phyloP scores from a whole-genome alignment of 2,113 vertebrate genomes.

The Vulpes vulpes region DNA sequence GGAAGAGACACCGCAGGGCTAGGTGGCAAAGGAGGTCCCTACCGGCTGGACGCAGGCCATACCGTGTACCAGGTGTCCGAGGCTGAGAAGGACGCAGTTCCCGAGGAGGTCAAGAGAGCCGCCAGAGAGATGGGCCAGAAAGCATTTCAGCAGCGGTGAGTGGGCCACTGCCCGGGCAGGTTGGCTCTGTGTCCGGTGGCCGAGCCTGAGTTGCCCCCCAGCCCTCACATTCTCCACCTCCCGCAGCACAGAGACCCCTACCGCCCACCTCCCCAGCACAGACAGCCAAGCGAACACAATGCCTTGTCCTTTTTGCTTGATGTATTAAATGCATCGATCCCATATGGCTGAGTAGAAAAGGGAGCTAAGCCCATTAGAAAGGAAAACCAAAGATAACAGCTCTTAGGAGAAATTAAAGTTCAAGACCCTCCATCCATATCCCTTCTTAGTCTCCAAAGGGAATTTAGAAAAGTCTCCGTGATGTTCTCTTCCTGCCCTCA shows the following conservation, averaged over 20 bases:
- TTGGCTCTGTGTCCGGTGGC: accelerated
- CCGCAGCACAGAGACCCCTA: not conserved
- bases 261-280: accelerated
- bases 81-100: slow-evolving; percentile 95
- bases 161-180: accelerated
- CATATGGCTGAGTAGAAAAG: not conserved
- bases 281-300: not conserved
- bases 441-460: not conserved
- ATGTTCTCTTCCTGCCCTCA: not conserved
- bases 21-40: slow-evolving; percentile 97
- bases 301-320: not conserved
- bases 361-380: not conserved
- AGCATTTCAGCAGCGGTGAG: slow-evolving; percentile 95
- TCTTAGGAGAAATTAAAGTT: not conserved
- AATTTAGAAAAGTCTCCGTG: not conserved
- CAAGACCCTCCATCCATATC: not conserved
- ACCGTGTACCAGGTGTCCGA: slow-evolving; percentile 95
- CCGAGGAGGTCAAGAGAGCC: slow-evolving; percentile 94
- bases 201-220: too few species aligned
- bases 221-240: not conserved
- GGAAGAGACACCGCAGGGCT: slow-evolving; percentile 98
- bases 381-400: not conserved
- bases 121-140: slow-evolving; percentile 96
- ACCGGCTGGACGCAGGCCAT: slow-evolving; percentile 96
- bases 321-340: not conserved